Conservation (phyloP, 2,113 vertebrate genomes). For the Hydrolagus affinis region DNA sequence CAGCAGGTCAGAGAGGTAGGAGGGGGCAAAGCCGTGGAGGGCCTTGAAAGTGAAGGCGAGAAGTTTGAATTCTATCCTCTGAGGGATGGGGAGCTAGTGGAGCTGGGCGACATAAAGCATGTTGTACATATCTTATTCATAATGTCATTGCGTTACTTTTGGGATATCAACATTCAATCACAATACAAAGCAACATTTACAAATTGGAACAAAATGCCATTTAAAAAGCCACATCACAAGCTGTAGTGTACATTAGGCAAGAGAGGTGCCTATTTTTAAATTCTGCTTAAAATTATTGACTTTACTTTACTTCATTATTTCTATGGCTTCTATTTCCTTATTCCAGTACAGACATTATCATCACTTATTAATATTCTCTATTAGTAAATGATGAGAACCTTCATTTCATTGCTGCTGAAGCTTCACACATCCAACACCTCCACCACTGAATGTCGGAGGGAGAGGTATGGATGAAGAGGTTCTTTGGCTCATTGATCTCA, state of each 20-base stretch:
- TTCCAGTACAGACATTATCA: background rate
- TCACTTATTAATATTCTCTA: background rate
- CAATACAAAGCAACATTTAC: background rate
- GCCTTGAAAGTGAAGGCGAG: no score
- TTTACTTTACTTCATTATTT: background rate
- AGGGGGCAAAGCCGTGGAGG: no score
- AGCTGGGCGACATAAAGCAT: no score
- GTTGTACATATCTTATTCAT: background rate
- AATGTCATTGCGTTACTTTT: background rate
- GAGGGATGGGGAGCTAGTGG: no score
- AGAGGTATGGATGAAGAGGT: no score
- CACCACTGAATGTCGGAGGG: no score
- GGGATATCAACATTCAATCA: background rate
- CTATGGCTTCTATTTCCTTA: background rate
- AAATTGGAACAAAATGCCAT: background rate
- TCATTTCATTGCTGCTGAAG: no score
- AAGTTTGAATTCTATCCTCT: no score
- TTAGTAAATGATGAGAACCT: background rate
- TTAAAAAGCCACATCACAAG: slow-evolving; percentile 13
- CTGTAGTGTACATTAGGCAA: background rate
- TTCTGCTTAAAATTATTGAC: background rate
- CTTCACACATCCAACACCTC: no score
- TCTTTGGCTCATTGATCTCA: no score
- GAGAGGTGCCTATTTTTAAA: slow-evolving; percentile 1
- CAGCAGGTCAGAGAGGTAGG: no score